phyloP scores from a whole-genome alignment of 2,888 invertebrate genomes.

The Zygogramma bicolorata region DNA sequence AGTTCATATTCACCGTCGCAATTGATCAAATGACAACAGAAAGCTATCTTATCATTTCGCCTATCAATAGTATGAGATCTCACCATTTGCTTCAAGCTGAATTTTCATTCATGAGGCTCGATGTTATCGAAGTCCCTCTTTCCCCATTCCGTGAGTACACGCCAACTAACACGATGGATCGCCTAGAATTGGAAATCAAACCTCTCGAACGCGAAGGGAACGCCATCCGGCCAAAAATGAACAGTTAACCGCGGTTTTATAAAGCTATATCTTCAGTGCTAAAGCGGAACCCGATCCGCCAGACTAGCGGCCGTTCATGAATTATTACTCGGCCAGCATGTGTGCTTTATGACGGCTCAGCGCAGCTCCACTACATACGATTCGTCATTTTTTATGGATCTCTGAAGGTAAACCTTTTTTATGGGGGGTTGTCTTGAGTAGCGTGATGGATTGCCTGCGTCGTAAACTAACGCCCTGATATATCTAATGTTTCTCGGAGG shows the following conservation, averaged over 20 bases:
- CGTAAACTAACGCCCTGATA: slow-evolving; percentile 8
- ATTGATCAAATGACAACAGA: too few relatives aligned
- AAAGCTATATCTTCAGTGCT: neutral
- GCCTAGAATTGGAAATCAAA: neutral
- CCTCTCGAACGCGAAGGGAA: neutral
- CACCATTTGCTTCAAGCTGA: too few relatives aligned
- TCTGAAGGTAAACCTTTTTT: slow-evolving; percentile 31
- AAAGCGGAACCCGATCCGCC: neutral
- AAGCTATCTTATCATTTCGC: too few relatives aligned
- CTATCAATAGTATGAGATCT: too few relatives aligned
- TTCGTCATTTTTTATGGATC: slow-evolving; percentile 43
- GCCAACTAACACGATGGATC: too few relatives aligned
- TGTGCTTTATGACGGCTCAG: slow-evolving; percentile 4
- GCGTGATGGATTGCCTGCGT: neutral
- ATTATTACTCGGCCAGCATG: slow-evolving; percentile 5
- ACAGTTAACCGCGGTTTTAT: neutral
- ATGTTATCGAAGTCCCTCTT: too few relatives aligned
- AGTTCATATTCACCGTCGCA: too few relatives aligned
- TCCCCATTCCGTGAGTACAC: too few relatives aligned
- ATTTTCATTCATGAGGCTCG: too few relatives aligned
- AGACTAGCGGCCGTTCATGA: neutral
- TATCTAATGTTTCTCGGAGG: neutral
- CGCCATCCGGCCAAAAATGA: neutral
- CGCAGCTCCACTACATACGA: slow-evolving; percentile 17
- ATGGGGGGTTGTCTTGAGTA: slow-evolving; percentile 16